phyloP scores from a whole-genome alignment of 2,888 invertebrate species.

The Laspeyria flexula region DNA sequence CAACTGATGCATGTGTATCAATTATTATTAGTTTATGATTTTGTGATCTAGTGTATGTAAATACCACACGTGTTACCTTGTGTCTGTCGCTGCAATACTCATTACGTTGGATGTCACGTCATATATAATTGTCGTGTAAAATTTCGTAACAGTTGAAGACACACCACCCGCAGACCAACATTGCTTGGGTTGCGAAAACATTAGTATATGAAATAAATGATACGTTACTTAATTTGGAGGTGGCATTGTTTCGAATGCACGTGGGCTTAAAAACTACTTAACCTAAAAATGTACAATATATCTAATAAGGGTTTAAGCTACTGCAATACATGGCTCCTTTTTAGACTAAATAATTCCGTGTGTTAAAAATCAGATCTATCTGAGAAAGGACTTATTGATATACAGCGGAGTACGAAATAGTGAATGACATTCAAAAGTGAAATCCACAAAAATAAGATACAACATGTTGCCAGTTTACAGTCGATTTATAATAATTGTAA shows the following conservation, averaged over 20 bases:
- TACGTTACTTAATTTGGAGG: constrained; percentile 26
- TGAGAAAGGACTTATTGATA: no score
- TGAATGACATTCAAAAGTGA: no score
- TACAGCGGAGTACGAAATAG: no score
- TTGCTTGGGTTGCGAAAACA: constrained; percentile 44
- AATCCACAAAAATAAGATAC: no score
- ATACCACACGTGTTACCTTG: constrained; percentile 22
- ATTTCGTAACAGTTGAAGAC: constrained; percentile 59
- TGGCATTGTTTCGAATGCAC: constrained; percentile 13
- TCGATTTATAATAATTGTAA: no score
- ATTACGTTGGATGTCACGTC: constrained; percentile 59
- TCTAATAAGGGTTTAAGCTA: no score
- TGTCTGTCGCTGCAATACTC: constrained; percentile 44
- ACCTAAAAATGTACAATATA: not conserved
- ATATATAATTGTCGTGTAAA: constrained; percentile 61
- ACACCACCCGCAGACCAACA: constrained; percentile 54
- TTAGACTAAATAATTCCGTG: no score
- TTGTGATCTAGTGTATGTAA: not conserved
- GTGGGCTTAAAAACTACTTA: not conserved
- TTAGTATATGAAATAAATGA: constrained; percentile 29
- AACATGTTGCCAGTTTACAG: no score
- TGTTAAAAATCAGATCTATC: no score
- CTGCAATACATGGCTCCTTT: no score
- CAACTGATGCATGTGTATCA: no score
- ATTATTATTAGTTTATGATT: not conserved